phyloP scores from a whole-genome alignment of 1,140 invertebrate species.

The Drosophila jambulina region DNA sequence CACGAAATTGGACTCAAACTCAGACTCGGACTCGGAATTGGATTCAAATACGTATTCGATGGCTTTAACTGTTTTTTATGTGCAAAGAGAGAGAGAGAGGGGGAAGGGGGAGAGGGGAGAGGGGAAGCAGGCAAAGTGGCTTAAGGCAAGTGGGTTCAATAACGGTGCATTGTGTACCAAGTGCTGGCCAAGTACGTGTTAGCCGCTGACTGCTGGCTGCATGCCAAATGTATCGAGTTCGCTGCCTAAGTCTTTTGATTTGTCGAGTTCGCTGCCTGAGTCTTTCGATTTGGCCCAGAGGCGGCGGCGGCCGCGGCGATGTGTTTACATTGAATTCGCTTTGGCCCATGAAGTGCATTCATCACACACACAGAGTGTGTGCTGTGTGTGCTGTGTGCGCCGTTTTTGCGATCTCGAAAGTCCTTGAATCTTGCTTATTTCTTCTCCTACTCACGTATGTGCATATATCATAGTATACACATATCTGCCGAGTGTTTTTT shows the following conservation, averaged over 20 bases:
- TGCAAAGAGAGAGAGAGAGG: not conserved
- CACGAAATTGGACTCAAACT: constrained; percentile 36
- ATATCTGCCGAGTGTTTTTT: not conserved
- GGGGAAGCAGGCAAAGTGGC: constrained; percentile 23
- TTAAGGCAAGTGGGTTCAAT: constrained; percentile 72
- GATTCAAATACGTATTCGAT: constrained; percentile 27
- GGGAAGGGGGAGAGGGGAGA: not conserved
- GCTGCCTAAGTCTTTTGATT: constrained; percentile 48
- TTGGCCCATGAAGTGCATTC: constrained; percentile 58
- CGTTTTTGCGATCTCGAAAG: constrained; percentile 48
- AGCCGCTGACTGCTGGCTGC: constrained; percentile 15
- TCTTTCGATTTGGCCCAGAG: constrained; percentile 70
- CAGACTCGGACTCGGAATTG: constrained; percentile 30
- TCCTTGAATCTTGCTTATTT: constrained; percentile 55
- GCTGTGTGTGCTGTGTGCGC: not conserved
- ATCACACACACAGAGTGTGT: constrained; percentile 19
- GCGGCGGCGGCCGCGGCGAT: not conserved
- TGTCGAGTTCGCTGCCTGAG: constrained; percentile 51
- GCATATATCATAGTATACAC: not conserved
- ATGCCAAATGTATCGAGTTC: constrained; percentile 43
- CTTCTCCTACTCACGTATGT: not conserved
- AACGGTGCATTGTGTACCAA: constrained; percentile 73
- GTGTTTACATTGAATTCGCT: constrained; percentile 59
- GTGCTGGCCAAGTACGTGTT: constrained; percentile 14
- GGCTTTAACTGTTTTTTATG: constrained; percentile 45